Base-by-base conservation (phyloP, 37 sponge, comb jelly and placozoan genomes). In the Beroe forskalii region DNA sequence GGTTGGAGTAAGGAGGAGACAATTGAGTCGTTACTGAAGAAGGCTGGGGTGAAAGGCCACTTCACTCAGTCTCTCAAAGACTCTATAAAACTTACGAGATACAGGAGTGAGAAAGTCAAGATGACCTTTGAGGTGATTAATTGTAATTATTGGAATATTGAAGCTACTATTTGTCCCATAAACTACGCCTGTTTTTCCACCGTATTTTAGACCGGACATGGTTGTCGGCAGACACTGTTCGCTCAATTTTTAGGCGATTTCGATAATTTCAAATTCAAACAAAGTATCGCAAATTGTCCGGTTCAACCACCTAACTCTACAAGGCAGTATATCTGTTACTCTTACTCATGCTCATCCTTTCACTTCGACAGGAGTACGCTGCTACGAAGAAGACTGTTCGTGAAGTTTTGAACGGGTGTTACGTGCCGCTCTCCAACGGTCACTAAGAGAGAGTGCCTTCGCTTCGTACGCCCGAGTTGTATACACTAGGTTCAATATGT, bases 1-100 rank as follows among this genome's bases (percentile, higher is more conserved):
- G 94, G 95, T 25, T 98, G 99, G 99, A 94, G 62, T 28, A 95
- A 94, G 76, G 61, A 91, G 19, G 92, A 95, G 62, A 93, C 99
- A 0, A 76, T 98, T 0, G 95, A 95, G 93, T 93, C 95, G 17
- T 92, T 98, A 35, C 92, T 98, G 12, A 91, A 93, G 27, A 98
- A 98, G 67, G 99, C 93, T 17, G 97, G 97, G 31, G 94, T 92
- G 33, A 94, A 76, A 55, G 95, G 92, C 23, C 83, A 55, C 6
- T 91, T 98, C n/a, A 94, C 95, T 0, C 91, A 94, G 33, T 92
- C 92, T 32, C 41, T 94, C 36, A 76, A 94, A 9, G 40, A 62
- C 61, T 91, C 92, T 0, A 67, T 98, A 24, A 55, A 91, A 25
- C 90, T 95, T 24, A 92, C 67, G 0, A 92, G 99, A 0, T 98